Base-by-base conservation (phyloP, 2,797 vertebrate genomes). In the Emys orbicularis region DNA sequence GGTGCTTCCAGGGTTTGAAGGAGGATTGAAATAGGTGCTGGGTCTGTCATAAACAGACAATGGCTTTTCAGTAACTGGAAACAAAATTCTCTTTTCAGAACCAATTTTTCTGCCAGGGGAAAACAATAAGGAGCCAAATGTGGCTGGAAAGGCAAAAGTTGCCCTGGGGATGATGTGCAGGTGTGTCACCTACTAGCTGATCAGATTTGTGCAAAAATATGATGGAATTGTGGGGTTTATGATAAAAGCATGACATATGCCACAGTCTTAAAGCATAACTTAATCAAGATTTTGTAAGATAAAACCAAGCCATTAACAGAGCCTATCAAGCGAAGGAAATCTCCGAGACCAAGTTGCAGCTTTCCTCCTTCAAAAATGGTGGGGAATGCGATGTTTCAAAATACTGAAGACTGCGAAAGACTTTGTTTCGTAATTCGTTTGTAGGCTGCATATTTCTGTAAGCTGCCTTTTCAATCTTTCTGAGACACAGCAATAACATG, bases 31-130 rank as follows among this genome's bases (percentile, higher is more conserved):
- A 54, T 52, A 72, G 47, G 59, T 83, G 49, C 29, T 57, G 25
- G 8, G 56, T 56, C 44, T 3, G 31, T 23, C 61, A 49, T 65
- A 65, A 80, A 31, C 79, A 50, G 52, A 29, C 54, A 72, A 44
- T 0, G 0, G 10, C 25, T 54, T 19, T 65, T 65, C 34, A 65
- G 34, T 65, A 65, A 8, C 61, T 9, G 16, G 37, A 86, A 54
- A 83, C 50, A 5, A 80, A 74, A 74, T 74, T 10, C 8, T 86
- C 12, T 41, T 90, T 7, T 11, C 16, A 27, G 18, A 85, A 29
- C 29, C 79, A 34, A 0, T 77, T 85, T 61, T 90, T 37, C 29
- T 88, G n/a, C 13, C 72, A 54, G 44, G 5, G 37, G 27, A 34
- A n/a, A 83, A 27, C 0, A 1, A 83, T 29, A 59, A 15, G 53